These are phyloP conservation scores for Cantharis rustica DNA, from an alignment of 2,888 invertebrate genomes.

Conservation along the genomic window DNA sequence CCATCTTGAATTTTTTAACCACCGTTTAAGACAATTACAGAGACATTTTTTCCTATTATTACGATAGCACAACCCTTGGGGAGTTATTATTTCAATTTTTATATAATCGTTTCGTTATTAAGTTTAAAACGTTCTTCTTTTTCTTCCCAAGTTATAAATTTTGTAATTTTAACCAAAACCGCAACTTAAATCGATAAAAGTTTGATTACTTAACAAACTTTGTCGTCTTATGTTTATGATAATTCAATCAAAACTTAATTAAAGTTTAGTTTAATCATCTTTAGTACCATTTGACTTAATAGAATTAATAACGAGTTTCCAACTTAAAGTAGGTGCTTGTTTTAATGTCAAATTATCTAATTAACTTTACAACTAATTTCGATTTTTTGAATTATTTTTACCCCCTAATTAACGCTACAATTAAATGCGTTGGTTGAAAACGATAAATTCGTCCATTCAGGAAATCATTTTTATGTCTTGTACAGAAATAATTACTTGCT, in stretches of 20 bases:
- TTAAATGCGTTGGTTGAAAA: no score
- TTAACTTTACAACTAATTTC: not conserved
- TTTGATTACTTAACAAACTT: conserved; percentile 14
- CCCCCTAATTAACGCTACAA: not conserved
- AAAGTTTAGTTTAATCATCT: conserved; percentile 26
- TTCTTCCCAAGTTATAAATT: not conserved
- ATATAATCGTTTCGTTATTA: conserved; percentile 1
- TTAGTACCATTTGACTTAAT: conserved; percentile 19
- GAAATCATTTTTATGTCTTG: not conserved
- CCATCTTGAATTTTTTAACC: conserved; percentile 2
- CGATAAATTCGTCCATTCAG: not conserved
- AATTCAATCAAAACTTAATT: conserved; percentile 25
- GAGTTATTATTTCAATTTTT: conserved; percentile 7
- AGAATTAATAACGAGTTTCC: conserved; percentile 9
- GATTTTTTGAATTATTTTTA: no score
- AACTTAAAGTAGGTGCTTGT: not conserved
- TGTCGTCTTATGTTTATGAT: conserved; percentile 13
- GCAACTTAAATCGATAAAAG: conserved; percentile 8
- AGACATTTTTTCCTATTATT: conserved; percentile 9
- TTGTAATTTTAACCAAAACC: conserved; percentile 6
- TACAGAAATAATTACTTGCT: not conserved
- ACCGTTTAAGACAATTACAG: conserved; percentile 10
- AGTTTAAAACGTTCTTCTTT: not conserved
- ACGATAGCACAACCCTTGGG: not conserved
- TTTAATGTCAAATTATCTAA: not conserved